A percentile compares a stretch with the other conserved stretches of the same genome.
phyloP scores from a whole-genome alignment of 2,888 invertebrate genomes.

The Dasysyrphus albostriatus region DNA sequence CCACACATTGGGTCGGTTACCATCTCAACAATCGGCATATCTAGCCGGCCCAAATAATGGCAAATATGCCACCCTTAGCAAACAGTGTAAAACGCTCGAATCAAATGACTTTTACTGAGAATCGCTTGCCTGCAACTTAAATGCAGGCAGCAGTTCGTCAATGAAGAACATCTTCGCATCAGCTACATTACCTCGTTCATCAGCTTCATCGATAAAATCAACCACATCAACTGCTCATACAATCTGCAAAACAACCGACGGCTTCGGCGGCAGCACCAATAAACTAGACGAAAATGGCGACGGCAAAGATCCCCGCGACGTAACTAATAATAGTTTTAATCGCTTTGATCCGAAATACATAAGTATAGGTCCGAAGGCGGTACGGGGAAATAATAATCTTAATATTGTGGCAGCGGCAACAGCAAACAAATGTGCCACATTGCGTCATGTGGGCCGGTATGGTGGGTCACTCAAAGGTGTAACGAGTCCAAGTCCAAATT shows the following conservation, averaged over 20 bases:
- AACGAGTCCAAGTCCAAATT: slow-evolving; percentile 82
- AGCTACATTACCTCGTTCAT: slow-evolving; percentile 83
- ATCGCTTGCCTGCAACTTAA: slow-evolving; percentile 86
- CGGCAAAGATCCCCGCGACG: slow-evolving; percentile 83
- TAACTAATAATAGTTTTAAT: slow-evolving; percentile 83
- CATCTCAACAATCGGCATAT: slow-evolving; percentile 85
- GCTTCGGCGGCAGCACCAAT: slow-evolving; percentile 76
- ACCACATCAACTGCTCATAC: slow-evolving; percentile 81
- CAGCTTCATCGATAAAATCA: slow-evolving; percentile 82
- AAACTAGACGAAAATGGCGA: slow-evolving; percentile 77
- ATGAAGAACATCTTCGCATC: slow-evolving; percentile 82
- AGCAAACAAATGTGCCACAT: slow-evolving; percentile 83
- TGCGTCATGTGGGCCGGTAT: slow-evolving; percentile 83
- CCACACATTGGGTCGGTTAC: slow-evolving; percentile 88
- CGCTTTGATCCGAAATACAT: slow-evolving; percentile 84
- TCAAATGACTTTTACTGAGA: slow-evolving; percentile 98
- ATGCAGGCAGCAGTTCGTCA: slow-evolving; percentile 83
- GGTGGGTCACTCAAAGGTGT: slow-evolving; percentile 82
- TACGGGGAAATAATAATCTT: slow-evolving; percentile 82
- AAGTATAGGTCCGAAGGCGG: slow-evolving; percentile 84
- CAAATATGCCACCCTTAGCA: slow-evolving; percentile 97
- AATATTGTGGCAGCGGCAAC: slow-evolving; percentile 81
- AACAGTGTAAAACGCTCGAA: slow-evolving; percentile 97
- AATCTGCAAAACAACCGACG: slow-evolving; percentile 81
- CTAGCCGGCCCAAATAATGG: slow-evolving; percentile 89